A percentile compares a stretch with the other conserved stretches of the same genome.
Evolutionary conservation across 2,797 vertebrate genomes (phyloP).

Genomic region (Luscinia luscinia): DNA sequence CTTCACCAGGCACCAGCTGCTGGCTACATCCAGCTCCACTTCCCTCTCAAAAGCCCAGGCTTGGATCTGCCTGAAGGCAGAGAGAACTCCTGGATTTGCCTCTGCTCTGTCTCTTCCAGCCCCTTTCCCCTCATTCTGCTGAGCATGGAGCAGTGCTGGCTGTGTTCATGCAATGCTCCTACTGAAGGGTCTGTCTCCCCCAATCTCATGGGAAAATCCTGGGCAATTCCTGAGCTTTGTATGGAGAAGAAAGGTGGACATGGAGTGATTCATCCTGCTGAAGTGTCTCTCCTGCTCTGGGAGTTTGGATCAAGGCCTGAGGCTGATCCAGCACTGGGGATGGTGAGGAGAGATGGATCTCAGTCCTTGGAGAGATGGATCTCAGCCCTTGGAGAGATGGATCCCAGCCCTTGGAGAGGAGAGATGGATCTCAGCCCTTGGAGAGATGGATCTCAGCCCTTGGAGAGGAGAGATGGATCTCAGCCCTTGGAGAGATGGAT

Average conservation of each 20-base stretch:
- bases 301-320: background rate
- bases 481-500: background rate
- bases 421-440: too few relatives aligned
- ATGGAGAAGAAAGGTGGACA: background rate
- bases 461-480: background rate
- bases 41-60: background rate
- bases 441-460: background rate
- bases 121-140: background rate
- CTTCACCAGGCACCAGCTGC: background rate
- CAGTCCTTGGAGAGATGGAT: background rate
- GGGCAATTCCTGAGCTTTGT: background rate
- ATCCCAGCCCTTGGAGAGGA: background rate
- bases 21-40: background rate
- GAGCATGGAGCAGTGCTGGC: accelerated
- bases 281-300: background rate
- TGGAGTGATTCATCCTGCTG: background rate
- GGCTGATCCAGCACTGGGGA: background rate
- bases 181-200: background rate
- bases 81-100: background rate
- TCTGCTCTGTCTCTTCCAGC: background rate
- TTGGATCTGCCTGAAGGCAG: background rate
- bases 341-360: background rate
- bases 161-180: accelerated
- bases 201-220: background rate
- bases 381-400: background rate